Evolutionary conservation across 2,797 vertebrate genomes (phyloP).

Genomic region (Capromys pilorides): DNA sequence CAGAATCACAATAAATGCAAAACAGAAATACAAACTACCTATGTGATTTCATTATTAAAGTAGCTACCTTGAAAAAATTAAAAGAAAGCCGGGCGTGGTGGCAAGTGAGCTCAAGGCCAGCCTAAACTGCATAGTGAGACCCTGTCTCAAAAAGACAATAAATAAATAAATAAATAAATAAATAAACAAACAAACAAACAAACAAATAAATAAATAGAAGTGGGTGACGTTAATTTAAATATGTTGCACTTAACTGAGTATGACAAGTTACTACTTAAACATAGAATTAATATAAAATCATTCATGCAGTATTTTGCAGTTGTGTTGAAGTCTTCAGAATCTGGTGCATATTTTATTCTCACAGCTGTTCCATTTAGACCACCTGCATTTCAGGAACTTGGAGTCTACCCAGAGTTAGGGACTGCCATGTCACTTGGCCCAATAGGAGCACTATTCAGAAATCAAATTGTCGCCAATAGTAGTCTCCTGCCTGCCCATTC

Average conservation of each 20-base stretch:
- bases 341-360: neutral
- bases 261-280: neutral
- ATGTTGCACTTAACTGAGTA: neutral
- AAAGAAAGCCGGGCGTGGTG: too few relatives aligned
- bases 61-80: neutral
- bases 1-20: neutral
- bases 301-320: neutral
- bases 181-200: too few relatives aligned
- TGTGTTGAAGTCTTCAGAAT: constrained; percentile 36
- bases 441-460: constrained; percentile 30
- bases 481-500: neutral
- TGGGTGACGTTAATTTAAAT: constrained; percentile 2
- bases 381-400: neutral
- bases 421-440: neutral
- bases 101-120: too few relatives aligned
- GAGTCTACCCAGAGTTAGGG: neutral
- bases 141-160: too few relatives aligned
- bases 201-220: too few relatives aligned
- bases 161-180: too few relatives aligned
- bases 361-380: neutral
- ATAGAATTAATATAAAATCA: neutral
- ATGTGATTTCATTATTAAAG: constrained; percentile 1
- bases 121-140: too few relatives aligned
- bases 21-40: neutral
- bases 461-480: neutral